These are phyloP conservation scores for Lycia hirtaria DNA, from an alignment of 2,888 invertebrate genomes.

Conservation along the genomic window DNA sequence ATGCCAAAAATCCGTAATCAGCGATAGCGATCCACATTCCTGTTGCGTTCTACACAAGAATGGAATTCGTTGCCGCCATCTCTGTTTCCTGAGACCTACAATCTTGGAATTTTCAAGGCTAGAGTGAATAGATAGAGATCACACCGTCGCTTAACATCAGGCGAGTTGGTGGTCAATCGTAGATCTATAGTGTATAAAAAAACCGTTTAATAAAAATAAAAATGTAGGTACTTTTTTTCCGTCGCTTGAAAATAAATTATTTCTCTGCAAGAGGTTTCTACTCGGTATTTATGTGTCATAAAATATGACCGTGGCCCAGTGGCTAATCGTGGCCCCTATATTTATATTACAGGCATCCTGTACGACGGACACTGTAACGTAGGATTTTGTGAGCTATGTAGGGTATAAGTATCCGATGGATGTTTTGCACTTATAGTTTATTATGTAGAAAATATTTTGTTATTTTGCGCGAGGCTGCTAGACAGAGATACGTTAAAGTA, in stretches of 20 bases:
- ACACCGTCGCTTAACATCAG: too few species aligned
- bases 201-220: too few species aligned
- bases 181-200: too few species aligned
- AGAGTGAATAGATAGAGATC: too few species aligned
- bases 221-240: neutral
- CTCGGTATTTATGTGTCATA: conserved; percentile 20
- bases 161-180: too few species aligned
- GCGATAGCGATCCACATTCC: too few species aligned
- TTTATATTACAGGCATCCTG: conserved; percentile 23
- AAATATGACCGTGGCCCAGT: conserved; percentile 19
- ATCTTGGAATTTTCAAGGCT: too few species aligned
- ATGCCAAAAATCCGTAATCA: too few species aligned
- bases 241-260: neutral
- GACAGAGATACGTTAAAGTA: neutral
- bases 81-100: too few species aligned
- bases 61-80: too few species aligned
- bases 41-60: too few species aligned
- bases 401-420: conserved; percentile 8
- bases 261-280: conserved; percentile 4
- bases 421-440: conserved; percentile 2
- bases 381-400: conserved; percentile 15
- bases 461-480: neutral
- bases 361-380: conserved; percentile 18
- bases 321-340: conserved; percentile 24
- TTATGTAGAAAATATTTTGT: neutral